These are phyloP conservation scores for Emys orbicularis DNA, from an alignment of 2,797 vertebrate genomes.

Conservation along the genomic window DNA sequence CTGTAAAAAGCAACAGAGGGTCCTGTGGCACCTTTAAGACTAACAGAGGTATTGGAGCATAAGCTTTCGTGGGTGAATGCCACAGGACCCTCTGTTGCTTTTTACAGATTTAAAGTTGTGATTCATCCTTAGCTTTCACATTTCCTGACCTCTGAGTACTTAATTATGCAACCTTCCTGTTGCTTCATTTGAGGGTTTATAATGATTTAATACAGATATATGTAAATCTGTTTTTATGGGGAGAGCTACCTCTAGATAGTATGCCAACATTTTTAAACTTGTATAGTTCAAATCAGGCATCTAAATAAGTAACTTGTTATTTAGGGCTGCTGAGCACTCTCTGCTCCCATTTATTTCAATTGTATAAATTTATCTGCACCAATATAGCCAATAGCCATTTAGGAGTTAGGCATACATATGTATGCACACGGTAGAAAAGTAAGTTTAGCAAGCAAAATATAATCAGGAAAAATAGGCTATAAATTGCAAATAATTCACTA, in stretches of 20 bases:
- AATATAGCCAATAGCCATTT: not conserved
- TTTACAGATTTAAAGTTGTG: not conserved
- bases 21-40: too few species aligned
- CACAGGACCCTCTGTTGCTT: too few species aligned
- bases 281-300: not conserved
- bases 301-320: not conserved
- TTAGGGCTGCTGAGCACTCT: fast-evolving
- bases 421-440: not conserved
- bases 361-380: not conserved
- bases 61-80: too few species aligned
- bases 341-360: not conserved
- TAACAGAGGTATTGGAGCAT: too few species aligned
- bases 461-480: not conserved
- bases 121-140: not conserved
- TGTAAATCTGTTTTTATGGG: not conserved
- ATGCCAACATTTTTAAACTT: not conserved
- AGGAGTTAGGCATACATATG: not conserved
- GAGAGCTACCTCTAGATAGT: not conserved
- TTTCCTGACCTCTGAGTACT: fast-evolving
- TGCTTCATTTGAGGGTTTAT: not conserved
- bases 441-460: not conserved
- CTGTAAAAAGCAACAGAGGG: too few species aligned
- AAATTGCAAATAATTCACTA: not conserved
- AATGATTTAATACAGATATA: not conserved
- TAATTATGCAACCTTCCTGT: fast-evolving